Base-by-base conservation (phyloP, 2,113 vertebrate species). In the Polypterus bichir region DNA sequence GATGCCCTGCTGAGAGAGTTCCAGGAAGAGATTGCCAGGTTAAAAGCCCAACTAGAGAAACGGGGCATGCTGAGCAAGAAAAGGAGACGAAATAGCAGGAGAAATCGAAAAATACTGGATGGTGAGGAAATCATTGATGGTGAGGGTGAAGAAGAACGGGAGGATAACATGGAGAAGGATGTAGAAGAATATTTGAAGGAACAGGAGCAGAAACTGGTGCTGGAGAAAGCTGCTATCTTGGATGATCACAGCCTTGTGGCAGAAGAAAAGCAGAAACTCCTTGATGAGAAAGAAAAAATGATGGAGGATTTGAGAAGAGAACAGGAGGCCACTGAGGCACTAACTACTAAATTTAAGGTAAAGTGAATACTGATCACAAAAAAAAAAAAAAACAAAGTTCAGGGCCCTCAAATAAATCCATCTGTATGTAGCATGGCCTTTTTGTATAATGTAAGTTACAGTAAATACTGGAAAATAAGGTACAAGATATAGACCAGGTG, bases 231-330 rank as follows among this genome's bases (percentile, higher is more conserved):
- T 0, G 94, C 92, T 57, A 98, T 98, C 75, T 88, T 82, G 77
- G 94, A 89, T 0, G 94, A 98, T 78, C 88, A 86, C 57, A 93
- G 85, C 73, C 75, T 98, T 74, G 75, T 98, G 81, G 89, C 89
- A 0, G 94, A 96, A 69, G 92, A 98, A 77, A 97, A 97, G 77
- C 88, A 91, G 77, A 92, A 84, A 74, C 88, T 98, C 46, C 86
- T 98, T 67, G 89, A 89, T 69, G 96, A 98, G 82, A 97, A 97
- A 68, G 90, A 98, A 83, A 97, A 85, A 82, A 97, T 97, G 94
- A 91, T 98, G 68, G 91, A 91, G 59, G 90, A 92, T 59, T 86
- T 99, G 73, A 79, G 83, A 70, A 92, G 89, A 69, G 92, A 98
- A 74, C 93, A 92, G 71, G 90, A 97, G 73, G 94, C 94, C 70